Base-by-base conservation (phyloP, 2,888 invertebrate genomes). In the Cantharis rustica region DNA sequence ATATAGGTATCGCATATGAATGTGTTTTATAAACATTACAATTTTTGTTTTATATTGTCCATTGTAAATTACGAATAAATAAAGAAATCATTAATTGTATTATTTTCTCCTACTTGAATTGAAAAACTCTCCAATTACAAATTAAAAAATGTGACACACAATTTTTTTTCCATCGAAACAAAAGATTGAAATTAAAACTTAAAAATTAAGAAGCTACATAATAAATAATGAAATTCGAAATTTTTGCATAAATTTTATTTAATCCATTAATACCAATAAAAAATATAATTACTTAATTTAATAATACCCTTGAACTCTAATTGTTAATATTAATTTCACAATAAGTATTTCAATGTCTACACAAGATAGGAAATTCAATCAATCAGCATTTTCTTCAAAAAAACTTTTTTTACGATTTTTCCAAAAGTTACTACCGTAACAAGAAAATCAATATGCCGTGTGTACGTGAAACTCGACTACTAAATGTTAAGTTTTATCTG, bases 31-130 rank as follows among this genome's bases (percentile, higher is more conserved):
- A 86, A 88, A 87, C 86, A 87, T 87, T 85, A 84, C 85, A 83
- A 84, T 88, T 88, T 88, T 88, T 89, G 88, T 89, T 89, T 89
- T 89, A 88, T 88, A 89, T 89, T 89, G 84, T 86, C 86, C 84
- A 86, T 84, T 86, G 85, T 86, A 86, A 86, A 86, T 86, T 85
- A 84, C 83, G 84, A 81, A 85, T 83, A 84, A 86, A 86, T 86
- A 86, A 86, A 87, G 85, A 84, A 84, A 83, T 83, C 76, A 79
- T 75, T 66, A 79, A 61, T 79, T 76, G 71, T 76, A 69, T 74
- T 66, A 17, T 26, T 61, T 47, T 17, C 15, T 73, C 47, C 47
- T 47, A 47, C n/a, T 47, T 47, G 47, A 47, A 47, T n/a, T 47
- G 47, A n/a, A 47, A 47, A 47, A 47, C 47, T 47, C 47, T n/a